Conservation (phyloP, 2,113 vertebrate genomes). For the Campylomormyrus numenius region DNA sequence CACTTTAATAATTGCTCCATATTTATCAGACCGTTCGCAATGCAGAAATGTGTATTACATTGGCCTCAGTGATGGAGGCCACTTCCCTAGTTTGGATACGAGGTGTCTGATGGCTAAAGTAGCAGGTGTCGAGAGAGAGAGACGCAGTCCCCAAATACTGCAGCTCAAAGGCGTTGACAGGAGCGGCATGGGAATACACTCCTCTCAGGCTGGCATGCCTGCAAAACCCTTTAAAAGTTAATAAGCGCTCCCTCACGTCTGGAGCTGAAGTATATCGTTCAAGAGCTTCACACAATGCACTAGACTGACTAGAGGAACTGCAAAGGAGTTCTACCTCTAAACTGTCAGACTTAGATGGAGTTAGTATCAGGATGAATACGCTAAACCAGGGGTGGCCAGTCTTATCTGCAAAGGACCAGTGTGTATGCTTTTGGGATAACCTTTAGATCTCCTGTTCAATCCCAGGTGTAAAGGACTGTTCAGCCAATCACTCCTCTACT, state of each 20-base stretch:
- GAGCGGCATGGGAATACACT: too few species aligned
- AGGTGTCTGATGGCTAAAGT: background rate
- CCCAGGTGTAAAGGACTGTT: too few species aligned
- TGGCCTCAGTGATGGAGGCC: background rate
- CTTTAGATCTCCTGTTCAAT: too few species aligned
- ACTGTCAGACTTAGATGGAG: background rate
- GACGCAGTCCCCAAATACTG: background rate
- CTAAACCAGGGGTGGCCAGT: too few species aligned
- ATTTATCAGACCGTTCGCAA: background rate
- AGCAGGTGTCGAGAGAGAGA: too few species aligned
- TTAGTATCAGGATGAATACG: background rate
- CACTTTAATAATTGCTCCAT: background rate
- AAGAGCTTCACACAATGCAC: background rate
- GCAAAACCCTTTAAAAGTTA: background rate
- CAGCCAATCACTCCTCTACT: too few species aligned
- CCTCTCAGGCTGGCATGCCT: too few species aligned
- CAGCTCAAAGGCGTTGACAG: background rate
- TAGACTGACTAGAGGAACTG: background rate
- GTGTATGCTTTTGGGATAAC: too few species aligned
- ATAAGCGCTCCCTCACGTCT: background rate
- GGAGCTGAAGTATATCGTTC: background rate
- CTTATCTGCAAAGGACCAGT: too few species aligned
- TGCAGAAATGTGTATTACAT: background rate
- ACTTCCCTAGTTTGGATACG: background rate
- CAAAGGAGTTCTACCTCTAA: background rate